These are phyloP conservation scores for Pantherophis alleghaniensis DNA, from an alignment of 2,797 vertebrate species.

Conservation along the genomic window DNA sequence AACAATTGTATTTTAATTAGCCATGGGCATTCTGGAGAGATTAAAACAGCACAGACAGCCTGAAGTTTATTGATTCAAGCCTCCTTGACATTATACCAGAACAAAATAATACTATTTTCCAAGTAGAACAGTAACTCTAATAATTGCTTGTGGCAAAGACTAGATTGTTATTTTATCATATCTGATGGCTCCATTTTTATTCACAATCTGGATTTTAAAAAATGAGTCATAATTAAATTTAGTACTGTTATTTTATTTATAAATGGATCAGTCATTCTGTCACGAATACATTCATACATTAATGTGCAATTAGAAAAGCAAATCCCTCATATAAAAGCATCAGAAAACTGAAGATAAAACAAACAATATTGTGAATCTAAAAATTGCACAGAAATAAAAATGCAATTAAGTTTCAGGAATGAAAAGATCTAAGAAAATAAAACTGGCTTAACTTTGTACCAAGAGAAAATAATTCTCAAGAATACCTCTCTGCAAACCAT, in stretches of 20 bases:
- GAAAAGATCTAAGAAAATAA: neutral
- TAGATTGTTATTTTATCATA: neutral
- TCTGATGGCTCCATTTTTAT: neutral
- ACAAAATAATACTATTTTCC: neutral
- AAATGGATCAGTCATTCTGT: neutral
- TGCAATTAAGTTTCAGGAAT: neutral
- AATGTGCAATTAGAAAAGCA: neutral
- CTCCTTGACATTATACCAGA: neutral
- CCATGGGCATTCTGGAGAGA: neutral
- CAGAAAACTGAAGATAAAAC: neutral
- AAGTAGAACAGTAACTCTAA: neutral
- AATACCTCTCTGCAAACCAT: neutral
- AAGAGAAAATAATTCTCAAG: neutral
- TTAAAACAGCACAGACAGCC: neutral
- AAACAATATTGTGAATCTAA: neutral
- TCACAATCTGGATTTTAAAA: neutral
- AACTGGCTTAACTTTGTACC: neutral
- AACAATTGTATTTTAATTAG: slow-evolving; percentile 21
- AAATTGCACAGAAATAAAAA: neutral
- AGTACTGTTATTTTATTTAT: neutral
- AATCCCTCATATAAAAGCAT: neutral
- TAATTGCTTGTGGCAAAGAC: neutral
- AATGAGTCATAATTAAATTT: neutral
- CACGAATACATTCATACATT: neutral
- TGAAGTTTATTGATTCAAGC: neutral